These are phyloP conservation scores for Neelides folsomi DNA, from an alignment of 2,888 invertebrate species.

Conservation along the genomic window DNA sequence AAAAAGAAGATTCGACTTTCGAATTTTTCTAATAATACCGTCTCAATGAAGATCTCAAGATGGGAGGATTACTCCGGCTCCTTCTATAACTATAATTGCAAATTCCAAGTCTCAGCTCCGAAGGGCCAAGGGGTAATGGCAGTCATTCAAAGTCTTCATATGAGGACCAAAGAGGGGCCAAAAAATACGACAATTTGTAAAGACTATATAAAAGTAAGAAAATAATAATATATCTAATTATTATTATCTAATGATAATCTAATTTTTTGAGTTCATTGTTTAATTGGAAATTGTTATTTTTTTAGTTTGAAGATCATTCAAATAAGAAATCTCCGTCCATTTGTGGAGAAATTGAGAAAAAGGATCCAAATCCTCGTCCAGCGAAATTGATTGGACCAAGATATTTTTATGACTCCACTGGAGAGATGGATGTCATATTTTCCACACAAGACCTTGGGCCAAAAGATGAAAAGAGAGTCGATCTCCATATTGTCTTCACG, in stretches of 20 bases:
- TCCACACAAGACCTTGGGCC: background rate
- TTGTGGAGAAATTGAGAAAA: constrained; percentile 9
- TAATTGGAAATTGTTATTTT: too few species aligned
- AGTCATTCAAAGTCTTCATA: constrained; percentile 25
- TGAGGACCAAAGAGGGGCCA: constrained; percentile 11
- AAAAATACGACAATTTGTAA: too few species aligned
- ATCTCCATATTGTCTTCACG: too few species aligned
- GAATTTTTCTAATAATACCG: constrained; percentile 30
- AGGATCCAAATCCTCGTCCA: constrained; percentile 7
- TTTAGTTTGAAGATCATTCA: too few species aligned
- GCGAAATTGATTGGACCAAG: constrained; percentile 10
- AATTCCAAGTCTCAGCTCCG: constrained; percentile 29
- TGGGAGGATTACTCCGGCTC: constrained; percentile 20
- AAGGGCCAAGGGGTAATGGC: constrained; percentile 28
- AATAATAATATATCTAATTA: too few species aligned
- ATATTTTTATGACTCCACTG: constrained; percentile 10
- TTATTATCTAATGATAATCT: too few species aligned
- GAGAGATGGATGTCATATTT: constrained; percentile 5
- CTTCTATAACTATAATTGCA: constrained; percentile 26
- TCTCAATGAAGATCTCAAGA: constrained; percentile 27
- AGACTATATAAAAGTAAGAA: too few species aligned
- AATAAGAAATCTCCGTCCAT: background rate
- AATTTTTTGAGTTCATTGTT: too few species aligned
- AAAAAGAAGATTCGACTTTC: constrained; percentile 27
- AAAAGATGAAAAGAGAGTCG: too few species aligned